These are phyloP conservation scores for Eleginops maclovinus DNA, from an alignment of 2,113 vertebrate species.

Conservation along the genomic window DNA sequence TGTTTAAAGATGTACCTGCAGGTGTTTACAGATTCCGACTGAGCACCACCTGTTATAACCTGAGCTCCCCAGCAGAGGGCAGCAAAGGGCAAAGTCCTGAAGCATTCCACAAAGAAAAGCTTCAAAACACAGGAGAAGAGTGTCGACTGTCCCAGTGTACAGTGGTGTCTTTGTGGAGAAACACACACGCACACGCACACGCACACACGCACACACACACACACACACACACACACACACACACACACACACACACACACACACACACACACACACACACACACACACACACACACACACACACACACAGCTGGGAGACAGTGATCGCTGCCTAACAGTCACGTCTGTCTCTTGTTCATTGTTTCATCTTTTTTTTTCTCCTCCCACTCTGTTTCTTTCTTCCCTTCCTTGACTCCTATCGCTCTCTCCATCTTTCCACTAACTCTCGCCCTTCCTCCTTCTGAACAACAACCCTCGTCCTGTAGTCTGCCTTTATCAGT, in stretches of 20 bases:
- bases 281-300: constrained; percentile 10
- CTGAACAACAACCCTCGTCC: constrained; percentile 4
- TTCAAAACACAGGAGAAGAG: constrained; percentile 40
- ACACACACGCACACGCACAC: not conserved
- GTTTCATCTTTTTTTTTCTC: constrained; percentile 11
- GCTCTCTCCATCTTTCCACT: constrained; percentile 13
- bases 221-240: constrained; percentile 11
- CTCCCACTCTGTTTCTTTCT: constrained; percentile 18
- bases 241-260: constrained; percentile 5
- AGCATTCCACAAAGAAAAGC: not conserved
- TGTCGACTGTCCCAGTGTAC: constrained; percentile 42
- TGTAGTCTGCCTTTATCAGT: constrained; percentile 6
- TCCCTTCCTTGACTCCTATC: not conserved
- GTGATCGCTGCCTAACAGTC: constrained; percentile 42
- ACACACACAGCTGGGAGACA: constrained; percentile 30
- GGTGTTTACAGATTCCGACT: not conserved
- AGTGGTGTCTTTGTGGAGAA: constrained; percentile 60
- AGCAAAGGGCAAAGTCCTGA: constrained; percentile 61
- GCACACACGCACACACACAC: not conserved
- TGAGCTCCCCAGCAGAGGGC: constrained; percentile 69
- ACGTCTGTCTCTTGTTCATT: constrained; percentile 60
- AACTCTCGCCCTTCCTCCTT: not conserved
- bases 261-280: constrained; percentile 9
- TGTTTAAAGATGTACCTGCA: not conserved
- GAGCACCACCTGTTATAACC: not conserved